Conservation (phyloP, 2,113 vertebrate species). For the Lagenorhynchus albirostris region DNA sequence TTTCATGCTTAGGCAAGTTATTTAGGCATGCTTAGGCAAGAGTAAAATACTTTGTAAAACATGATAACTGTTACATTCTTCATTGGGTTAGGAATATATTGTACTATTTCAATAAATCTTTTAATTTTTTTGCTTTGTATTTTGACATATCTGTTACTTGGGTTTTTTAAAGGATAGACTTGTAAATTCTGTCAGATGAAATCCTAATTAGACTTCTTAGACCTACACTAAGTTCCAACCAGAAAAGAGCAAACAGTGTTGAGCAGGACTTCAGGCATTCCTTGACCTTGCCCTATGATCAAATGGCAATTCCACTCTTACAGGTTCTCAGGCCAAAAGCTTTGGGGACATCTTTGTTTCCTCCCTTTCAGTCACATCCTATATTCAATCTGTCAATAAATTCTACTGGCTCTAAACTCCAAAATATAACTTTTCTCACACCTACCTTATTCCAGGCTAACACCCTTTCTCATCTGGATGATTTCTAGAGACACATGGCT, state of each 20-base stretch:
- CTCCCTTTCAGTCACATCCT: neutral
- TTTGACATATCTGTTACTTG: neutral
- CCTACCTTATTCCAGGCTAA: neutral
- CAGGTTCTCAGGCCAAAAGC: neutral
- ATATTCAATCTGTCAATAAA: neutral
- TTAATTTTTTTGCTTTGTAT: neutral
- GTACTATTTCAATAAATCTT: slow-evolving; percentile 38
- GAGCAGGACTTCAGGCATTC: no score
- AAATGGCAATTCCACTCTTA: neutral
- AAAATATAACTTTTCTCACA: neutral
- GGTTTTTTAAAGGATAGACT: neutral
- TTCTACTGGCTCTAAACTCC: neutral
- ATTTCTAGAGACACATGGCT: neutral
- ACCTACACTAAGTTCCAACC: neutral
- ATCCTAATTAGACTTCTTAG: neutral
- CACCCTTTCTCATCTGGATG: neutral
- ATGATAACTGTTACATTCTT: neutral
- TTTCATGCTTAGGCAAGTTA: neutral
- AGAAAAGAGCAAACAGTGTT: neutral
- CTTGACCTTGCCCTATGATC: rapidly evolving
- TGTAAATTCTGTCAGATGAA: neutral
- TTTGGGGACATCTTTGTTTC: neutral
- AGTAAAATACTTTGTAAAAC: neutral
- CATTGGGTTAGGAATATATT: neutral
- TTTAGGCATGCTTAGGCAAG: neutral